These are phyloP conservation scores for Ridgeia piscesae DNA, from an alignment of 1,140 invertebrate species.

Conservation along the genomic window DNA sequence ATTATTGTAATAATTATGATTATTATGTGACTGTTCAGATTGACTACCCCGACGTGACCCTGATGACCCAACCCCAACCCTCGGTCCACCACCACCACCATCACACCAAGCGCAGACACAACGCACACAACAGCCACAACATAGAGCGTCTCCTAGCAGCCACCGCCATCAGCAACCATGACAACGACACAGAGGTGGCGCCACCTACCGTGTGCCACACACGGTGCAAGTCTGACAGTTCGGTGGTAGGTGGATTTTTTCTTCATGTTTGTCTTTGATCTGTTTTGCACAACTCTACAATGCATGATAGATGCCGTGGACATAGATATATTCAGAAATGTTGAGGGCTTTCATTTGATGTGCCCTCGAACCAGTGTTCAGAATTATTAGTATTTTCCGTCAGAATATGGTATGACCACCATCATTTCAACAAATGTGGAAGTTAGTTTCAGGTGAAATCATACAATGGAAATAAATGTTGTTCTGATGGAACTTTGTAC, in stretches of 20 bases:
- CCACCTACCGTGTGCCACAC: background rate
- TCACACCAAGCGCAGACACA: background rate
- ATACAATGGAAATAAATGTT: too few species aligned
- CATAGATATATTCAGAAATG: too few species aligned
- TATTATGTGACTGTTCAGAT: background rate
- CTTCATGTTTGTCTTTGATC: background rate
- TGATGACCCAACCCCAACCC: background rate
- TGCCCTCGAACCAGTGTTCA: too few species aligned
- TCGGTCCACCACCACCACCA: background rate
- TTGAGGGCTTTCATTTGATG: too few species aligned
- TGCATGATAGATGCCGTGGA: background rate
- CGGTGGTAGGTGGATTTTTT: background rate
- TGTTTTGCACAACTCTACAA: background rate
- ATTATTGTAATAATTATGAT: background rate
- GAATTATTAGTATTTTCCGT: too few species aligned
- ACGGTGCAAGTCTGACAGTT: background rate
- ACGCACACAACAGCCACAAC: background rate
- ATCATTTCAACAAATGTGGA: too few species aligned
- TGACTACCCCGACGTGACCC: background rate
- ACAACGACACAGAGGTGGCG: background rate
- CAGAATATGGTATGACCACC: too few species aligned
- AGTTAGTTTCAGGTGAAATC: too few species aligned
- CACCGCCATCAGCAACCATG: background rate
- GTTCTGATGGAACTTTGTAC: background rate
- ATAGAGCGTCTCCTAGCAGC: background rate